Evolutionary conservation across 1,140 invertebrate genomes (phyloP).

Genomic region (Aphis craccivora): DNA sequence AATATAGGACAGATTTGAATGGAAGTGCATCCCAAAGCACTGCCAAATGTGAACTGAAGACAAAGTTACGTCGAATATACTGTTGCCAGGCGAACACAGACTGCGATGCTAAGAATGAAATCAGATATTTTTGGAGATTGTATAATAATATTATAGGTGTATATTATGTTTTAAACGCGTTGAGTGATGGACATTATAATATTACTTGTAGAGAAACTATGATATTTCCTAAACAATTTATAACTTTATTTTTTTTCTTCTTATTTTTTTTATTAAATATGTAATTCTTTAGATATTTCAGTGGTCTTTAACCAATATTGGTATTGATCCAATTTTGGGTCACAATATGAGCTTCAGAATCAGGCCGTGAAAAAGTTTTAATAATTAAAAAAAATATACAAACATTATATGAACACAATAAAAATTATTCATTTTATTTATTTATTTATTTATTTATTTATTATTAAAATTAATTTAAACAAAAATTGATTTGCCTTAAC

Average conservation of each 20-base stretch:
- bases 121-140: background rate
- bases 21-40: background rate
- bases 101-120: background rate
- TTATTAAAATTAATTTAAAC: too few relatives aligned
- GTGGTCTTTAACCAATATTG: too few relatives aligned
- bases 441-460: too few relatives aligned
- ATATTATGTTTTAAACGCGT: background rate
- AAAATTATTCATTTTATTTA: too few relatives aligned
- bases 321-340: too few relatives aligned
- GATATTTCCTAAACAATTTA: background rate
- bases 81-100: background rate
- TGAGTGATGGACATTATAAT: background rate
- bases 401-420: too few relatives aligned
- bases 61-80: background rate
- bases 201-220: background rate
- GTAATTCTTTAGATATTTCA: too few relatives aligned
- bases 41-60: constrained; percentile 45
- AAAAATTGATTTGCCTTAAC: background rate
- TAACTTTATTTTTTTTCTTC: background rate
- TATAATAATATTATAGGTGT: background rate
- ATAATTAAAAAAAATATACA: too few relatives aligned
- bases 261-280: too few relatives aligned
- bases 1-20: constrained; percentile 35
- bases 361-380: too few relatives aligned
- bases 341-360: too few relatives aligned